phyloP scores from a whole-genome alignment of 2,113 vertebrate genomes.

The Chamaea fasciata region DNA sequence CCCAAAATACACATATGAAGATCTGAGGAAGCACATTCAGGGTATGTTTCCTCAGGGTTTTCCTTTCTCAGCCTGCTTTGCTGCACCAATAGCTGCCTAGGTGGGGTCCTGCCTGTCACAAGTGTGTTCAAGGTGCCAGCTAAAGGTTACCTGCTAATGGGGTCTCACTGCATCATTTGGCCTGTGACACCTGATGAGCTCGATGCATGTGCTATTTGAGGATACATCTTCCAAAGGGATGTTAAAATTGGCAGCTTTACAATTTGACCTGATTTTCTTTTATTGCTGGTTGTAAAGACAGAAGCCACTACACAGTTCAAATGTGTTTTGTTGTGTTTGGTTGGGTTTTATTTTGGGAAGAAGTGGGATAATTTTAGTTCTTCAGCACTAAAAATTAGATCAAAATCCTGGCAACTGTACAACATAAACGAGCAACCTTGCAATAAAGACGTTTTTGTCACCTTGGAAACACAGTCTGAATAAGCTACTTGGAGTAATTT shows the following conservation, averaged over 20 bases:
- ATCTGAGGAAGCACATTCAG: background rate
- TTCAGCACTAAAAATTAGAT: slow-evolving; percentile 20
- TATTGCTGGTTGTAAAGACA: background rate
- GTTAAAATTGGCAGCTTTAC: background rate
- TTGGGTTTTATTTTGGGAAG: slow-evolving; percentile 11
- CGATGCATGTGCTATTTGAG: background rate
- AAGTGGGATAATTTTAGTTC: slow-evolving; percentile 14
- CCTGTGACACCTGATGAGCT: background rate
- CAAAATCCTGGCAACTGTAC: slow-evolving; percentile 29
- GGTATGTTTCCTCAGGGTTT: background rate
- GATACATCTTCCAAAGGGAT: background rate
- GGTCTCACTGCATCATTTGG: slow-evolving; percentile 62
- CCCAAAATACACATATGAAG: background rate
- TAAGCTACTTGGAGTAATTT: slow-evolving; percentile 36
- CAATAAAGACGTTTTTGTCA: slow-evolving; percentile 10
- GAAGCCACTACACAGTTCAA: background rate
- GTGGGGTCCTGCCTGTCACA: slow-evolving; percentile 72
- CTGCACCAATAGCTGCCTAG: slow-evolving; percentile 78
- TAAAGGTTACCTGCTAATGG: slow-evolving; percentile 49
- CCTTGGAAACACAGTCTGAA: slow-evolving; percentile 32
- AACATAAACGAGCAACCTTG: slow-evolving; percentile 21
- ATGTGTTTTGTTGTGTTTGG: background rate
- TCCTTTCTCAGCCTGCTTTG: slow-evolving; percentile 72
- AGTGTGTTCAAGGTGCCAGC: slow-evolving; percentile 45
- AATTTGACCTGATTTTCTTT: background rate